Evolutionary conservation across 2,797 vertebrate genomes (phyloP), one percentile per base, ranked within the genome.

Genomic region (Mus minutoides): DNA sequence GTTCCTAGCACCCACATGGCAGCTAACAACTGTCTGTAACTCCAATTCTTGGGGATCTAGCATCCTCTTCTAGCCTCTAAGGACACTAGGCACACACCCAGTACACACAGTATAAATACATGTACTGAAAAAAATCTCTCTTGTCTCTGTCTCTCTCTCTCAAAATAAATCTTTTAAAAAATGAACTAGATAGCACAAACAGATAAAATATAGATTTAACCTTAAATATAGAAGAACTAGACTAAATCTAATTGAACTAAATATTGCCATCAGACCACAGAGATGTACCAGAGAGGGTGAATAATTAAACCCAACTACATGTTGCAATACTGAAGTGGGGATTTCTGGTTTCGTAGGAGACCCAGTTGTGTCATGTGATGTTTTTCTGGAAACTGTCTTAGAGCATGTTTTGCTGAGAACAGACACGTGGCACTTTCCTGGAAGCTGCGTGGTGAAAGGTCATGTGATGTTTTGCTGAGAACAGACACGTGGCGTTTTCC

Each of bases 241-340:
- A 78, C 76, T 92, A 94, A 84, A 88, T 80, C n/a, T 86, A 85
- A 85, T 71, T 54, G 26, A 24, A 31, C 40, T 83, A 73, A 90
- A 69, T 56, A 93, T 24, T 82, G 19, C 17, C n/a, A 86, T 83
- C 88, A 90, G 79, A 84, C 73, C 92, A 75, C n/a, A 83, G 78
- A 96, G 62, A n/a, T 64, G 64, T 43, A 69, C 46, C 31, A 89
- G 19, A 71, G 26, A 6, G 1, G 24, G 34, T 54, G 82, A 90
- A 79, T 75, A 54, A 84, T 1, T 4, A 92, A 86, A 91, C 37
- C 40, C 89, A 92, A 4, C n/a, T 60, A 24, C 40, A 78, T 67
- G 7, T 78, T 54, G 40, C 89, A 26, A 62, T 29, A 29, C 26
- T 62, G 60, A 62, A 13, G 60, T 62, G 60, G 60, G 26, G 11